A percentile compares a stretch with the other conserved stretches of the same genome.
Evolutionary conservation across 2,797 vertebrate species (phyloP).

Genomic region (Pipistrellus kuhlii): DNA sequence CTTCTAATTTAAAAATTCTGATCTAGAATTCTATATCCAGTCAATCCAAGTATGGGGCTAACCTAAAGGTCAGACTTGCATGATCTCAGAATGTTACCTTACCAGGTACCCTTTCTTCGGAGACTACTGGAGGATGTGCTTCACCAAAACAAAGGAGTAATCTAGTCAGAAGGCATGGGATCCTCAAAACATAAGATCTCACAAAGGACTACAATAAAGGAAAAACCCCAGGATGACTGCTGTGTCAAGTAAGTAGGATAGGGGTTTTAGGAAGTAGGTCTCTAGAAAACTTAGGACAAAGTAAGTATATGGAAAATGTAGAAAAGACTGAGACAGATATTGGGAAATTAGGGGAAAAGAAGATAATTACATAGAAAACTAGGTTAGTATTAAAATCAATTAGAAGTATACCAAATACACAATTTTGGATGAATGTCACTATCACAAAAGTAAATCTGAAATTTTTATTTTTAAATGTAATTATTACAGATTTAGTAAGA

Average conservation of each 20-base stretch:
- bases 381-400: constrained; percentile 4
- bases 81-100: constrained; percentile 10
- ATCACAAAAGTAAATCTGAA: constrained; percentile 10
- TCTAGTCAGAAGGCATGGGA: background rate
- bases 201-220: background rate
- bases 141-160: constrained; percentile 40
- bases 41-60: background rate
- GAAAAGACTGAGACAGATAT: background rate
- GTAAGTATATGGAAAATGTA: background rate
- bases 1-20: constrained; percentile 15
- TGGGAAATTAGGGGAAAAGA: background rate
- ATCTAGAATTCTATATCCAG: background rate
- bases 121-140: background rate
- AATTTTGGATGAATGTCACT: constrained; percentile 1
- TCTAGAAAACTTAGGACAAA: constrained; percentile 1
- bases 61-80: background rate
- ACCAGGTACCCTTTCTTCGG: constrained; percentile 49
- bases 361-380: background rate
- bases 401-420: background rate
- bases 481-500: background rate
- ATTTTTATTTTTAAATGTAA: constrained; percentile 22
- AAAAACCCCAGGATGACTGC: background rate
- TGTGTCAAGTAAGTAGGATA: constrained; percentile 4
- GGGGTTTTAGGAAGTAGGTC: background rate
- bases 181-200: background rate